Conservation (phyloP, 1,140 invertebrate genomes). For the Physella acuta region DNA sequence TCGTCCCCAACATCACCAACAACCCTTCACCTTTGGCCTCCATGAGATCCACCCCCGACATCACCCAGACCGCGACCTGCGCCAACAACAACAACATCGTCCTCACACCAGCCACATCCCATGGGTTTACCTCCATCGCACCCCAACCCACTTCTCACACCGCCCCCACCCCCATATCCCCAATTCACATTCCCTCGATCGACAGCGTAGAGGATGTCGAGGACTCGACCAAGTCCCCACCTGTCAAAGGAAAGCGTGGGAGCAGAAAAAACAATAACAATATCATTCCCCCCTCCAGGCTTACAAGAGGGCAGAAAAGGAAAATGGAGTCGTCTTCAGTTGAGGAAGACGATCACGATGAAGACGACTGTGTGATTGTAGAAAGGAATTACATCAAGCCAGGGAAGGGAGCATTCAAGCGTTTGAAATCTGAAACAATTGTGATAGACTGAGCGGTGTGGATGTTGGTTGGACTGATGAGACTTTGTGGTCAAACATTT, state of each 20-base stretch:
- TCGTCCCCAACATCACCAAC: slow-evolving; percentile 40
- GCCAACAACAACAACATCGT: not conserved
- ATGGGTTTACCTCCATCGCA: not conserved
- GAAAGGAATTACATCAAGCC: slow-evolving; percentile 12
- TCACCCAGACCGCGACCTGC: not conserved
- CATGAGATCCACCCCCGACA: slow-evolving; percentile 1
- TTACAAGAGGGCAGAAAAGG: slow-evolving; percentile 35
- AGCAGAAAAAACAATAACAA: slow-evolving; percentile 26
- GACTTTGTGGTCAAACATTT: too few species aligned
- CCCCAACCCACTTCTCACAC: not conserved
- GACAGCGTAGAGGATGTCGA: slow-evolving; percentile 18
- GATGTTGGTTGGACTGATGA: too few species aligned
- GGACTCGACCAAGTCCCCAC: not conserved
- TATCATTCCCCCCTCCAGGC: slow-evolving; percentile 18
- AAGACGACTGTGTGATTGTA: slow-evolving; percentile 25
- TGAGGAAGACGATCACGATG: slow-evolving; percentile 28
- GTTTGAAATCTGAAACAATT: slow-evolving; percentile 21
- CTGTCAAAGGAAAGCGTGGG: not conserved
- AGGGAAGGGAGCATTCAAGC: slow-evolving; percentile 9
- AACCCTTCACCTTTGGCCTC: slow-evolving; percentile 17
- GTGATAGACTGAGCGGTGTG: slow-evolving; percentile 13
- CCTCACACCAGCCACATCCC: not conserved
- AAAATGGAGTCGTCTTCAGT: slow-evolving; percentile 33
- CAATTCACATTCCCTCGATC: slow-evolving; percentile 19
- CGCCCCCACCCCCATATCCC: not conserved